Base-by-base conservation (phyloP, 2,888 invertebrate genomes). In the Gryllus longicercus region DNA sequence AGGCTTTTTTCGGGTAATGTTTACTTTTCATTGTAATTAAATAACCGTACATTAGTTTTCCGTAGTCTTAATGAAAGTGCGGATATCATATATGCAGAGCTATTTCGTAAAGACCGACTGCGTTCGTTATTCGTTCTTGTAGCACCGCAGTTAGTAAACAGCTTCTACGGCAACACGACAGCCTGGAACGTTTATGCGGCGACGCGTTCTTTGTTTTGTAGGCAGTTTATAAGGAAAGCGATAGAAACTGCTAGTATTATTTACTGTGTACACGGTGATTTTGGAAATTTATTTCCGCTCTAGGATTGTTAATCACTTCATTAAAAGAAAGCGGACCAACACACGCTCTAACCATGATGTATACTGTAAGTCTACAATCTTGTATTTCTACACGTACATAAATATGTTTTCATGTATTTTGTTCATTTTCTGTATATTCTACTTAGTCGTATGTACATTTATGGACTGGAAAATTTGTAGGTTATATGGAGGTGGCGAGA, bases 1-100 rank as follows among this genome's bases (percentile, higher is more conserved):
- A 80, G 80, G 80, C 80, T 80, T 78, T 80, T 80, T 80, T 80
- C 80, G 80, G 80, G 80, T 80, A 80, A 80, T 80, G 80, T 80
- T 78, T 74, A 77, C 51, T 78, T 16, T 76, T 75, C 38, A 74
- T 77, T 75, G 77, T 76, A 80, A 78, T n/a, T 76, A 63, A 75
- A 80, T 80, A 78, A 78, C 78, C 78, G 78, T 78, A 77, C 63
- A 78, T 78, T 80, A 80, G 78, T 78, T 21, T 78, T 78, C 50
- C 80, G 80, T 77, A 80, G 74, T 74, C 74, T 77, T 78, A 80
- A 77, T 16, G 74, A 23, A 74, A 78, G 77, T 80, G 78, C 77
- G 78, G 50, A 78, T 16, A 80, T 77, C 25, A 74, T 80, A 78
- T 50, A 51, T 25, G 50, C 80, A 80, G 78, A 74, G 76, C 25